Percentiles rank a stretch among this genome's conserved stretches.
Evolutionary conservation across 2,113 vertebrate species (phyloP).

Genomic region (Myocastor coypus): DNA sequence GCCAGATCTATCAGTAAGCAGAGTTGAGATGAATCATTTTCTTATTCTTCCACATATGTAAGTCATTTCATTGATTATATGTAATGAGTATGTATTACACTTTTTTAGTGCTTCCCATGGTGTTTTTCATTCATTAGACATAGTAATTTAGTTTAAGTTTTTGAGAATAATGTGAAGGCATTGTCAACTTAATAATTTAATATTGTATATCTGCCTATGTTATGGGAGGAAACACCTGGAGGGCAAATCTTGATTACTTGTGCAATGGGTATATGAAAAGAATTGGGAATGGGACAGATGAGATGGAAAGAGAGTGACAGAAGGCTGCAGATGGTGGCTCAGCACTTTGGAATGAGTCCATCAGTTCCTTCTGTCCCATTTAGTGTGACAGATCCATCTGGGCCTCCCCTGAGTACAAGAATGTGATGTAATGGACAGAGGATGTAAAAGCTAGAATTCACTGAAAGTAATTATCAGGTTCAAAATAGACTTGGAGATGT

Average conservation of each 20-base stretch:
- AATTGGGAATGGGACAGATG: constrained; percentile 31
- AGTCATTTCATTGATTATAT: background rate
- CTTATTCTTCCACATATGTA: background rate
- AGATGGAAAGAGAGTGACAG: constrained; percentile 64
- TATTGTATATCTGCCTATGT: constrained; percentile 35
- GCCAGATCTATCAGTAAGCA: background rate
- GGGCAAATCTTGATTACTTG: constrained; percentile 49
- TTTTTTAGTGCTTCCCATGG: background rate
- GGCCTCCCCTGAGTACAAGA: constrained; percentile 60
- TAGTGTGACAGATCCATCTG: constrained; percentile 72
- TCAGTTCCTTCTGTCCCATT: constrained; percentile 67
- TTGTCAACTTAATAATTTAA: constrained; percentile 42
- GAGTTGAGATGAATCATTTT: background rate
- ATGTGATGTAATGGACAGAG: constrained; percentile 54
- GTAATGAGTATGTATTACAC: background rate
- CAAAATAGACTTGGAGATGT: constrained; percentile 26
- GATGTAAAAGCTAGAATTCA: constrained; percentile 50
- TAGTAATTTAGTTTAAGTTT: background rate
- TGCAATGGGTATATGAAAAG: constrained; percentile 60
- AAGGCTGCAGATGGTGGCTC: constrained; percentile 75
- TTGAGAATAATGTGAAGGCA: background rate
- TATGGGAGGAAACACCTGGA: constrained; percentile 49
- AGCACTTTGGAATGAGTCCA: constrained; percentile 70
- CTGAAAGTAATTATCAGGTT: constrained; percentile 55
- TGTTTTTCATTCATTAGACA: background rate